Base-by-base conservation (phyloP, 37 sponge, comb jelly and placozoan genomes). In the Spongia lamella region DNA sequence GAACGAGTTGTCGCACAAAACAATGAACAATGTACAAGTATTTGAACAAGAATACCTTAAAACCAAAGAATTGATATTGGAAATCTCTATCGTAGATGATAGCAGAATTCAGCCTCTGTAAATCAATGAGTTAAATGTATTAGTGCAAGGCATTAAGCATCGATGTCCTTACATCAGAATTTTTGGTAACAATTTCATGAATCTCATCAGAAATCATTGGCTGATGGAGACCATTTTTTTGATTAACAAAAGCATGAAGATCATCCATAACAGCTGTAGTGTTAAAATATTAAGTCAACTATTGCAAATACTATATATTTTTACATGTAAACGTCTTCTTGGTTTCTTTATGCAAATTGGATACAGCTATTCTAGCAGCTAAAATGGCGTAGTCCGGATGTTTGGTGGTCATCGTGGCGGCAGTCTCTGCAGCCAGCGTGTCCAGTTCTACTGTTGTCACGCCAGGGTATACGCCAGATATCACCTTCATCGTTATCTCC, bases 281-380 rank as follows among this genome's bases (percentile, higher is more conserved):
- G 40, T 51, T 27, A 19, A 39, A 43, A 43, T 43, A 43, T 13
- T 13, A 43, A 13, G 47, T 43, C 9, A 43, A 43, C 47, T 13
- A 43, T 13, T 43, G 9, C 47, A 43, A 43, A 43, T 13, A 5
- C 47, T 5, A 5, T 43, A 9, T 43, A 9, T 16, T 37, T 77
- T 38, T 61, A 92, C 85, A 65, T 35, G 82, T 81, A 61, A 95
- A 95, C 35, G 31, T 64, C 64, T 98, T 98, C 83, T 95, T 90
- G 25, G 99, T 94, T 72, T 98, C 94, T 65, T 98, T 98, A 85
- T 98, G 99, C 7, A 98, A 92, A 64, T 98, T 98, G 26, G 94
- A 93, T 32, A 96, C 93, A 29, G 94, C 91, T 31, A 98, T 92
- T 19, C 99, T 80, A 17, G 97, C 99, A 22, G 99, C 99, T 31